Conservation (phyloP, 2,888 invertebrate genomes). For the Coleophora flavipennella region DNA sequence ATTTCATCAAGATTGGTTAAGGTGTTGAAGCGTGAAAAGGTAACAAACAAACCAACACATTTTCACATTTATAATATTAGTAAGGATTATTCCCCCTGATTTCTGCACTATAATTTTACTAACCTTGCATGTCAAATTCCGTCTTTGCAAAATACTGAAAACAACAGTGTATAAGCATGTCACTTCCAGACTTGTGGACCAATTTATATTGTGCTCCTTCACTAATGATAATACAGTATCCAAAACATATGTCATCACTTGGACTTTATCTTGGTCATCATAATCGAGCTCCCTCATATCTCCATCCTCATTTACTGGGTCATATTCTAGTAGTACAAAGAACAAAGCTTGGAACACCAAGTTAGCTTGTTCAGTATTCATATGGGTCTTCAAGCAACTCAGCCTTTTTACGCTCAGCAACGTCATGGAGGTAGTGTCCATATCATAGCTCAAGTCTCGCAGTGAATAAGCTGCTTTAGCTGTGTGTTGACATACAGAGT, state of each 20-base stretch:
- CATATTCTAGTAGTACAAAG: constrained; percentile 73
- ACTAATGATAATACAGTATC: constrained; percentile 77
- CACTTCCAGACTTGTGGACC: constrained; percentile 85
- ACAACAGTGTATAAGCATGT: constrained; percentile 72
- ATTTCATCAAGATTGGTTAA: too few relatives aligned
- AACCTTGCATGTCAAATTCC: constrained; percentile 53
- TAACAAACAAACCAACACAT: too few relatives aligned
- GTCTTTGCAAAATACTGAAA: constrained; percentile 44
- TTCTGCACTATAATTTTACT: too few relatives aligned
- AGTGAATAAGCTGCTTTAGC: constrained; percentile 73
- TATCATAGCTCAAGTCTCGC: constrained; percentile 65
- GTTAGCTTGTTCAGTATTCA: constrained; percentile 75
- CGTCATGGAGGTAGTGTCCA: constrained; percentile 52
- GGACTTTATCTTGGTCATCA: constrained; percentile 41
- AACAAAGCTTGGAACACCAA: constrained; percentile 76
- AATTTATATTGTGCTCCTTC: constrained; percentile 79
- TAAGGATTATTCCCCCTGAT: too few relatives aligned
- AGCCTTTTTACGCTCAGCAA: constrained; percentile 71
- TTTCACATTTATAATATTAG: too few relatives aligned
- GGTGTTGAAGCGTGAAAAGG: too few relatives aligned
- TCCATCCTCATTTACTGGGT: constrained; percentile 32
- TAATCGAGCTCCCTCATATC: constrained; percentile 23
- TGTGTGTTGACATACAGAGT: constrained; percentile 76
- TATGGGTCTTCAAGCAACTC: constrained; percentile 69
- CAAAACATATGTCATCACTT: constrained; percentile 76